Evolutionary conservation across 2,888 invertebrate species (phyloP).

Genomic region (Digitonthophagus gazella): DNA sequence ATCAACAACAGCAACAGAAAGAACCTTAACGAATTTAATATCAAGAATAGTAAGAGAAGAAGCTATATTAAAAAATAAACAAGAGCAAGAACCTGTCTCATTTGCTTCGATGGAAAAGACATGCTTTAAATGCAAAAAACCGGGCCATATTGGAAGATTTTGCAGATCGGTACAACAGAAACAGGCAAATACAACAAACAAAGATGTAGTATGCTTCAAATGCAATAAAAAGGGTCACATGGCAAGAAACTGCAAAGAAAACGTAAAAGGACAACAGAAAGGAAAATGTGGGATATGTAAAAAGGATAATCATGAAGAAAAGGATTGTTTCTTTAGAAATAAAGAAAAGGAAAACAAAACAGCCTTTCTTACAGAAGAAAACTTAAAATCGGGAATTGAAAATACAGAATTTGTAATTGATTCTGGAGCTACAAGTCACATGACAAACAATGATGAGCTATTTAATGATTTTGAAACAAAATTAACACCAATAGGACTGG

Average conservation of each 20-base stretch:
- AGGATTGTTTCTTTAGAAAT: conserved; percentile 1
- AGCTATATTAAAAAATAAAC: neutral
- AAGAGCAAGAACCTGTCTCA: neutral
- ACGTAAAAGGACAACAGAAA: neutral
- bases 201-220: neutral
- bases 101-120: neutral
- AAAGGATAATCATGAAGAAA: neutral
- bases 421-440: neutral
- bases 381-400: neutral
- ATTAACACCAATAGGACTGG: neutral
- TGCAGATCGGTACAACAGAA: too few relatives aligned
- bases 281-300: neutral
- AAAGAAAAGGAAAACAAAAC: neutral
- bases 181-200: too few relatives aligned
- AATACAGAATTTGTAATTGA: neutral
- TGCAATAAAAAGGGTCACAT: neutral
- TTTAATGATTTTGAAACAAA: neutral
- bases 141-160: too few relatives aligned
- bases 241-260: neutral
- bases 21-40: conserved; percentile 1
- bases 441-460: neutral
- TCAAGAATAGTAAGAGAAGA: neutral
- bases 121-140: neutral
- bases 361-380: neutral
- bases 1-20: neutral